These are phyloP conservation scores for Lutjanus campechanus DNA, from an alignment of 2,797 vertebrate species.

Conservation along the genomic window DNA sequence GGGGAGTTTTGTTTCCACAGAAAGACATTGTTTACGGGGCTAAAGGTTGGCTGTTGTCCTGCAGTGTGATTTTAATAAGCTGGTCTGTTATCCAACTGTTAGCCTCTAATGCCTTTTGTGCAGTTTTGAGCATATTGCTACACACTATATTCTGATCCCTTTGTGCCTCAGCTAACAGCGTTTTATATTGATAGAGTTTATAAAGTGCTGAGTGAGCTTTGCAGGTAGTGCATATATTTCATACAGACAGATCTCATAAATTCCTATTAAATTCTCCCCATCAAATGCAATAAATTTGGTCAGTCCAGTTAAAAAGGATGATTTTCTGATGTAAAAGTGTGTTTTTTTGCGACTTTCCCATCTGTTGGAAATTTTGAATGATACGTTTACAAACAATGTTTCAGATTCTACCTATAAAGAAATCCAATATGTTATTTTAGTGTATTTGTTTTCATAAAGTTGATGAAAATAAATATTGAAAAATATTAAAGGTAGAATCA, in stretches of 20 bases:
- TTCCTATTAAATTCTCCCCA: conserved; percentile 13
- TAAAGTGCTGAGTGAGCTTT: conserved; percentile 13
- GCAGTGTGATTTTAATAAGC: conserved; percentile 53
- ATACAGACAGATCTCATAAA: conserved; percentile 39
- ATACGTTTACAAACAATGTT: not conserved
- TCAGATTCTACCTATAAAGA: not conserved
- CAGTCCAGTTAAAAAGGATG: conserved; percentile 3
- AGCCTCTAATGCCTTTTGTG: conserved; percentile 15
- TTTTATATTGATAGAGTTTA: conserved; percentile 41
- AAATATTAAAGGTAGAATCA: too few species aligned
- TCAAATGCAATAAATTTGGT: conserved; percentile 18
- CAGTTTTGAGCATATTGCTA: not conserved
- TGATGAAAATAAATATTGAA: conserved; percentile 5
- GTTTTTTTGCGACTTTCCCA: not conserved
- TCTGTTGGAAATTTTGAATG: not conserved
- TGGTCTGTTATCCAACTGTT: conserved; percentile 1
- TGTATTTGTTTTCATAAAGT: not conserved
- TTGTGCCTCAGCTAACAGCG: conserved; percentile 10
- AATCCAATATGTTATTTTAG: not conserved
- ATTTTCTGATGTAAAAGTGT: not conserved
- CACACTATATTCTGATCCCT: conserved; percentile 8
- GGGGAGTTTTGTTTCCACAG: conserved; percentile 30
- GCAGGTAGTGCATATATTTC: conserved; percentile 20
- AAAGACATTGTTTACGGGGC: conserved; percentile 36
- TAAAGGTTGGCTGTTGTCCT: conserved; percentile 18